Base-by-base conservation (phyloP, 2,797 vertebrate genomes). In the Gobio occitaniae region DNA sequence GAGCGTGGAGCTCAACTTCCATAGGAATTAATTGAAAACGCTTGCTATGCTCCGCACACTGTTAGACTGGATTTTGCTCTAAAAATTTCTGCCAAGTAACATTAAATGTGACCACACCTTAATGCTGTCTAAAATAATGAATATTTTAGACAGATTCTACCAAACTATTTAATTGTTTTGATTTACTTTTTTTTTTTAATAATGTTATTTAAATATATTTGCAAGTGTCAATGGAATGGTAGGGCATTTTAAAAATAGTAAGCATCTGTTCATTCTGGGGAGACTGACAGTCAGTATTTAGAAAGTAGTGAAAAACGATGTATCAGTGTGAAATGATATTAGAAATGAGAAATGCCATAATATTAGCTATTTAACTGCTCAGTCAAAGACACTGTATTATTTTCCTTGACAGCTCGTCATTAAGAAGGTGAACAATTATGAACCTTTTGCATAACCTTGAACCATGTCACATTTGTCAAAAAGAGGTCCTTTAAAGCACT, bases 401-500 rank as follows among this genome's bases (percentile, higher is more conserved):
- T 72, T 82, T 44, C n/a, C 17, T 3, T 36, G 69, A 48, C 80
- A 63, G 54, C 25, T 63, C 16, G 19, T 48, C 16, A 8, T 74
- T 82, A 48, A 74, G 80, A 63, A 82, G 56, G 25, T n/a, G 69
- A 82, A 21, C 69, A 82, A 74, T 74, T 50, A 52, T 25, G 0
- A 54, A 52, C n/a, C 32, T 69, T 69, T 54, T 63, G n/a, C 52
- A 72, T 71, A 63, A 82, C 25, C 11, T 72, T 74, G 25, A 50
- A 47, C 6, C 25, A 3, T 10, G 19, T 47, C 41, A 74, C 44
- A 36, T 74, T 82, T 63, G 19, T 48, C 69, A 65, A 36, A 36
- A 63, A 81, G 32, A 29, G 17, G 17, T 65, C 8, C 3, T 72
- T 74, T 48, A 63, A 74, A n/a, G 12, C 44, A 65, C 29, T 65